These are phyloP conservation scores for Pachyramphus minor DNA, from an alignment of 2,113 vertebrate species.

Conservation along the genomic window DNA sequence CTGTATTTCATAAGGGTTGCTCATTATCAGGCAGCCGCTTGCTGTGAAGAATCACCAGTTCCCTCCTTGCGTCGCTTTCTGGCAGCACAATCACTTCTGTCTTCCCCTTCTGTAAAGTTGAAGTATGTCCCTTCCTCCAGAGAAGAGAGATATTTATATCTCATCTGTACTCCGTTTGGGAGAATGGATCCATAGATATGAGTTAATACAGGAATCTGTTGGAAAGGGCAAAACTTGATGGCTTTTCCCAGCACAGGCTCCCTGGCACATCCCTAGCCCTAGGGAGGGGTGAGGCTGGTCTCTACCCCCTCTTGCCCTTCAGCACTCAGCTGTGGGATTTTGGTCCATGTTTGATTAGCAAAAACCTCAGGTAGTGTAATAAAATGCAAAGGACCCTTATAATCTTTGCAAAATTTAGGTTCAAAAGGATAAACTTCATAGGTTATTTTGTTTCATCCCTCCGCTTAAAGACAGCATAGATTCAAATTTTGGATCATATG, in stretches of 20 bases:
- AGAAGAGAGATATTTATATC: background rate
- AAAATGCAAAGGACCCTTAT: background rate
- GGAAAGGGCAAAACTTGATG: background rate
- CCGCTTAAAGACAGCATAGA: background rate
- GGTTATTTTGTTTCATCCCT: background rate
- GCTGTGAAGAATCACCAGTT: rapidly evolving
- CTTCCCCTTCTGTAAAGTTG: background rate
- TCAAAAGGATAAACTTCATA: background rate
- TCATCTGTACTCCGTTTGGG: background rate
- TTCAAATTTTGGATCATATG: background rate
- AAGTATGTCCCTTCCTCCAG: background rate
- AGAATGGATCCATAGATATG: background rate
- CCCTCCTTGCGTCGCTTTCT: background rate
- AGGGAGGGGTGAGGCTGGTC: background rate
- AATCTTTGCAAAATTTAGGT: background rate
- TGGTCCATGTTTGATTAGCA: background rate
- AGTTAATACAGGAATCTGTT: background rate
- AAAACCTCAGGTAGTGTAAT: background rate
- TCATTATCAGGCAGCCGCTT: background rate
- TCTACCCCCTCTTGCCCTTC: background rate
- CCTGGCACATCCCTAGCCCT: background rate
- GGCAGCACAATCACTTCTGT: background rate
- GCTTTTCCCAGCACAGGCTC: background rate
- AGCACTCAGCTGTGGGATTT: background rate
- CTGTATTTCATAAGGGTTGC: background rate